phyloP scores from a whole-genome alignment of 2,888 invertebrate genomes.

The Melanchra persicariae region DNA sequence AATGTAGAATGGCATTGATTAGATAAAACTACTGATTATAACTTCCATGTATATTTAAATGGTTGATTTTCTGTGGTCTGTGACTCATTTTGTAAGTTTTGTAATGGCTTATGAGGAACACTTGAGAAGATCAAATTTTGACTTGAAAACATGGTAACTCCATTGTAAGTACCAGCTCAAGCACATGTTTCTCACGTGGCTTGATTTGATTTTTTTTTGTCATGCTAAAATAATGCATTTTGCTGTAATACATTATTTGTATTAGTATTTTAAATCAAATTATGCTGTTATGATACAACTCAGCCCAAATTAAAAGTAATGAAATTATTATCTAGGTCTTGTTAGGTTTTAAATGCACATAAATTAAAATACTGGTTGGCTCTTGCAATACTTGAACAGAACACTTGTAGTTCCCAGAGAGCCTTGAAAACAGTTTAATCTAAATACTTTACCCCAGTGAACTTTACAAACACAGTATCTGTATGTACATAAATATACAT shows the following conservation, averaged over 20 bases:
- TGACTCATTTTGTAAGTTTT: constrained; percentile 42
- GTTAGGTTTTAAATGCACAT: constrained; percentile 4
- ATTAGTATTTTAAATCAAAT: neutral
- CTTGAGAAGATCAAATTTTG: neutral
- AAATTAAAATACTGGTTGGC: neutral
- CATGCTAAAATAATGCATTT: neutral
- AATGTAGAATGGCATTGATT: constrained; percentile 45
- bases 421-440: constrained; percentile 51
- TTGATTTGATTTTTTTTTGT: neutral
- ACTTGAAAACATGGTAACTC: neutral
- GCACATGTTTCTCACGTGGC: neutral
- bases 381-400: constrained; percentile 15
- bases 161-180: neutral
- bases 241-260: neutral
- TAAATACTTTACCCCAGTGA: constrained; percentile 45
- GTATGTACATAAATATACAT: constrained; percentile 41
- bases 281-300: neutral
- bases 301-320: neutral
- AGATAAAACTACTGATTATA: constrained; percentile 54
- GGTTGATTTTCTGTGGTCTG: constrained; percentile 14
- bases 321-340: neutral
- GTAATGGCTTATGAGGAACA: constrained; percentile 16
- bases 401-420: constrained; percentile 13
- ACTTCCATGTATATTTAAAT: constrained; percentile 34
- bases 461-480: constrained; percentile 36